Evolutionary conservation across 2,113 vertebrate genomes (phyloP).

Genomic region (Callopanchax toddi): DNA sequence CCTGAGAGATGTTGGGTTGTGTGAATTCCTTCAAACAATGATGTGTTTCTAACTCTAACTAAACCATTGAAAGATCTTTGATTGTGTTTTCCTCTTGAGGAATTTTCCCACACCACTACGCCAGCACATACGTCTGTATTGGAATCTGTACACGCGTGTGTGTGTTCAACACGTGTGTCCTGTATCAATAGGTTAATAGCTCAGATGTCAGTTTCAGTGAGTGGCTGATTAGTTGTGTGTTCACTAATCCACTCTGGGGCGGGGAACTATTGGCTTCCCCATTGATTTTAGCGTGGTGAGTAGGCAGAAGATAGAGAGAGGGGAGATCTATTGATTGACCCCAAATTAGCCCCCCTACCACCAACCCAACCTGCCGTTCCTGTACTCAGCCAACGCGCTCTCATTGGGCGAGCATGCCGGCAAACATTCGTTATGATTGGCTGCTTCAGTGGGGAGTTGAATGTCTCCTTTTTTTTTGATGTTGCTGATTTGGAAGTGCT

Average conservation of each 20-base stretch:
- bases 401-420: slow-evolving; percentile 51
- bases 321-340: slow-evolving; percentile 86
- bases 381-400: slow-evolving; percentile 44
- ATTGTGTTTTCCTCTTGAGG: not conserved
- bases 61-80: not conserved
- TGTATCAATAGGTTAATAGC: slow-evolving; percentile 84
- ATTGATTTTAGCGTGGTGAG: slow-evolving; percentile 83
- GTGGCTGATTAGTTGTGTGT: slow-evolving; percentile 84
- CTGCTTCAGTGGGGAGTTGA: slow-evolving; percentile 10
- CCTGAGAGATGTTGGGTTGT: no score
- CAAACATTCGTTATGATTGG: slow-evolving; percentile 62
- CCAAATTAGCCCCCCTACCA: slow-evolving; percentile 80
- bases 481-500: slow-evolving; percentile 54
- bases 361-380: slow-evolving; percentile 45
- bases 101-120: slow-evolving; percentile 1
- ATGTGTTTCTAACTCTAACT: slow-evolving; percentile 8
- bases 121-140: slow-evolving; percentile 45
- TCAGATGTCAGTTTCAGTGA: slow-evolving; percentile 80
- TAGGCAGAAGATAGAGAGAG: slow-evolving; percentile 81
- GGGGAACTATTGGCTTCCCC: slow-evolving; percentile 82
- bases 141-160: slow-evolving; percentile 45
- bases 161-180: slow-evolving; percentile 66
- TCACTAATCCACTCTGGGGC: slow-evolving; percentile 83
- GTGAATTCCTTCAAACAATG: no score
- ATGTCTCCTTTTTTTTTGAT: slow-evolving; percentile 29